Evolutionary conservation across 2,888 invertebrate species (phyloP).

Genomic region (Macrosiphum euphorbiae): DNA sequence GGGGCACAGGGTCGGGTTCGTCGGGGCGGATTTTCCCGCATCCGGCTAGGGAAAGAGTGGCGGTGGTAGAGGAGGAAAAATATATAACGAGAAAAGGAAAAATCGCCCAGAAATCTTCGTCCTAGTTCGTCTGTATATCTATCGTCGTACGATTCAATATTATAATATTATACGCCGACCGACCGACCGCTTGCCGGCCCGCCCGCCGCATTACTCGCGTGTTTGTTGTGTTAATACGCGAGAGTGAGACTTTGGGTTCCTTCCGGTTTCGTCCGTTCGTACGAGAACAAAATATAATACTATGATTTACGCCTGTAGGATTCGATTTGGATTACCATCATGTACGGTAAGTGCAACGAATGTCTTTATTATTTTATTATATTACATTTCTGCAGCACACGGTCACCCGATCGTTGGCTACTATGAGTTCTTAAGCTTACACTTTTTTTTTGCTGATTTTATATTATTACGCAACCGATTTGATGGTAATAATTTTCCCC

Average conservation of each 20-base stretch:
- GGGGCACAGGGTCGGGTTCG: too few relatives aligned
- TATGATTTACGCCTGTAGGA: constrained; percentile 35
- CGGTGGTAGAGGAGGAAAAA: background rate
- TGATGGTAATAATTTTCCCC: background rate
- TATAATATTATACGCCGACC: background rate
- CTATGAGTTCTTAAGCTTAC: background rate
- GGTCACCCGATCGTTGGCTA: background rate
- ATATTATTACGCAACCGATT: background rate
- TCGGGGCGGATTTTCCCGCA: background rate
- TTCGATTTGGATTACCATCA: constrained; percentile 55
- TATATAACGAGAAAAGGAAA: background rate
- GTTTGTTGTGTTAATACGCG: background rate
- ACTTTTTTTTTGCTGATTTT: background rate
- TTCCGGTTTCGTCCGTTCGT: constrained; percentile 23
- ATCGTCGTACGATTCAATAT: background rate
- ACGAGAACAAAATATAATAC: background rate
- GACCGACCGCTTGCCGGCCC: background rate
- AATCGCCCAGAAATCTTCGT: background rate
- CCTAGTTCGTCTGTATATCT: background rate
- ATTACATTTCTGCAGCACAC: background rate
- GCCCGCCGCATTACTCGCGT: background rate
- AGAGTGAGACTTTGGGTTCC: constrained; percentile 53
- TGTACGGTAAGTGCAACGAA: constrained; percentile 44
- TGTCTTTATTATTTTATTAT: background rate
- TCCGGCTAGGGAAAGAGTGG: background rate